Evolutionary conservation across 2,888 invertebrate genomes (phyloP).

Genomic region (Himalopsyche kuldschensis): DNA sequence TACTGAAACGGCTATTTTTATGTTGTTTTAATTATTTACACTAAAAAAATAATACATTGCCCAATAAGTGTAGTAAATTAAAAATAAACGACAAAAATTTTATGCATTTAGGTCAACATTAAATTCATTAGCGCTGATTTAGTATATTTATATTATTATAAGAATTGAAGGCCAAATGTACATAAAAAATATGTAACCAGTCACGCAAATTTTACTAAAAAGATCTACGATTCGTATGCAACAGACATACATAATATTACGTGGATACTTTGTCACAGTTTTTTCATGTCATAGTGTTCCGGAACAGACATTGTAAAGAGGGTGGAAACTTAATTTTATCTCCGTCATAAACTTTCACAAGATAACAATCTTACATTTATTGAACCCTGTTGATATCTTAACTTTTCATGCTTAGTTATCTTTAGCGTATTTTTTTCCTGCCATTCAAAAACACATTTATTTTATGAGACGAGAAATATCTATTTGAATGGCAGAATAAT

Average conservation of each 20-base stretch:
- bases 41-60: not conserved
- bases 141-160: not conserved
- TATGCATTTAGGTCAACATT: not conserved
- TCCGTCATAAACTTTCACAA: conserved; percentile 6
- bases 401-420: not conserved
- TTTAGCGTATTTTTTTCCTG: not conserved
- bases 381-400: not conserved
- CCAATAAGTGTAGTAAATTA: not conserved
- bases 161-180: not conserved
- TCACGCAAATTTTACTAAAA: not conserved
- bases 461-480: not conserved
- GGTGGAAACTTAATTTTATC: conserved; percentile 24
- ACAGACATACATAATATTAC: not conserved
- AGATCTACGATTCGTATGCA: not conserved
- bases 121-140: not conserved
- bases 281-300: conserved; percentile 2
- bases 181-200: not conserved
- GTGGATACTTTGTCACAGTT: not conserved
- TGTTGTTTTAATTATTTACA: not conserved
- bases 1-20: not conserved
- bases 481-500: too few species aligned
- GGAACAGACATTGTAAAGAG: not conserved
- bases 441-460: not conserved
- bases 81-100: not conserved
- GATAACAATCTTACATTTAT: conserved; percentile 11